These are phyloP conservation scores for Meta bourneti DNA, from an alignment of 2,888 invertebrate species.

Conservation along the genomic window DNA sequence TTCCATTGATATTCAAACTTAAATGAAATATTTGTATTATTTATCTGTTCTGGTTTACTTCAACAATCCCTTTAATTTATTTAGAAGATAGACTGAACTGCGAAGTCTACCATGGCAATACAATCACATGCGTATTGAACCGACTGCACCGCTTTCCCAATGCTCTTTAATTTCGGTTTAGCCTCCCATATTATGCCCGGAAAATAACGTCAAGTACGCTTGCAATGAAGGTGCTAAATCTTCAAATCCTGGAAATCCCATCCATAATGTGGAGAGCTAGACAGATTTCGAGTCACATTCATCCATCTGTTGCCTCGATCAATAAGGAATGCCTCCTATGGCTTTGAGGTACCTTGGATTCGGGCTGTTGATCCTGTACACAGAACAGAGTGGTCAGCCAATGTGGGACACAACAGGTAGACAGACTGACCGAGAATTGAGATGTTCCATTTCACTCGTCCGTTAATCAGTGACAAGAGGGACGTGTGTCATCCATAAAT, in stretches of 20 bases:
- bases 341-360: background rate
- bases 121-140: no score
- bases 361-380: background rate
- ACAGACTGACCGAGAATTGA: background rate
- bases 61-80: no score
- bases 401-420: background rate
- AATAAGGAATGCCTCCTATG: background rate
- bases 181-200: background rate
- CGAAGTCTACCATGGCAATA: no score
- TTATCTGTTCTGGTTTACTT: no score
- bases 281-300: background rate
- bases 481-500: background rate
- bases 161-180: background rate
- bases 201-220: background rate
- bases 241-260: background rate
- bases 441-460: background rate
- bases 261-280: background rate
- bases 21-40: no score
- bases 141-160: no score
- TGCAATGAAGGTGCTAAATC: background rate
- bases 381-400: background rate
- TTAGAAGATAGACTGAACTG: no score
- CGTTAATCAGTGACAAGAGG: background rate
- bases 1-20: no score
- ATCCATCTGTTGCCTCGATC: background rate